Evolutionary conservation across 2,113 vertebrate genomes (phyloP).

Genomic region (Herpetotheres cachinnans): DNA sequence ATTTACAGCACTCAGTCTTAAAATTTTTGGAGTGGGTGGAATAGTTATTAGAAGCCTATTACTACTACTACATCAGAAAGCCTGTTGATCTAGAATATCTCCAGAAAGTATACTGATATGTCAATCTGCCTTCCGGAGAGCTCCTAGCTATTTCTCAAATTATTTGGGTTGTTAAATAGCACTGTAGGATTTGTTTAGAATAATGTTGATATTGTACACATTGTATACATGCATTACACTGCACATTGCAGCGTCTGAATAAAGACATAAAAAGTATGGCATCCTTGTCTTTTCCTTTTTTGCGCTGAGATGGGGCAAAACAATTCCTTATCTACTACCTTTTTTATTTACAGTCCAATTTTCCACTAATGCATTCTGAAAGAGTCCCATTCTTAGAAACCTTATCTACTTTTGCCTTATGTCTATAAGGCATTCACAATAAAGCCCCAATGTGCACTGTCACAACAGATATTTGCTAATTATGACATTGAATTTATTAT

Average conservation of each 20-base stretch:
- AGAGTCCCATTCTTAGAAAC: not conserved
- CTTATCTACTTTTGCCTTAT: not conserved
- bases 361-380: not conserved
- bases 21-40: not conserved
- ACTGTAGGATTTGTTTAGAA: not conserved
- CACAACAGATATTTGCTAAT: not conserved
- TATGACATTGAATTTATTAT: not conserved
- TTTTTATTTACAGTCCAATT: not conserved
- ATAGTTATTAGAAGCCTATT: not conserved
- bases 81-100: rapidly evolving
- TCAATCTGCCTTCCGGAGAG: not conserved
- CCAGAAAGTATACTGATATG: not conserved
- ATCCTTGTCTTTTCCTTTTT: not conserved
- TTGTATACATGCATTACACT: not conserved
- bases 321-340: not conserved
- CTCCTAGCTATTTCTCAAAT: not conserved
- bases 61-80: not conserved
- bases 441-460: not conserved
- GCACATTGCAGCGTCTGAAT: not conserved
- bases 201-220: not conserved
- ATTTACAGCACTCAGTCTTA: not conserved
- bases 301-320: not conserved
- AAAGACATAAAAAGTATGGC: not conserved
- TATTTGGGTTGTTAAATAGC: not conserved
- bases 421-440: not conserved